Conservation (phyloP, 2,797 vertebrate species). For the Gymnothorax javanicus region DNA sequence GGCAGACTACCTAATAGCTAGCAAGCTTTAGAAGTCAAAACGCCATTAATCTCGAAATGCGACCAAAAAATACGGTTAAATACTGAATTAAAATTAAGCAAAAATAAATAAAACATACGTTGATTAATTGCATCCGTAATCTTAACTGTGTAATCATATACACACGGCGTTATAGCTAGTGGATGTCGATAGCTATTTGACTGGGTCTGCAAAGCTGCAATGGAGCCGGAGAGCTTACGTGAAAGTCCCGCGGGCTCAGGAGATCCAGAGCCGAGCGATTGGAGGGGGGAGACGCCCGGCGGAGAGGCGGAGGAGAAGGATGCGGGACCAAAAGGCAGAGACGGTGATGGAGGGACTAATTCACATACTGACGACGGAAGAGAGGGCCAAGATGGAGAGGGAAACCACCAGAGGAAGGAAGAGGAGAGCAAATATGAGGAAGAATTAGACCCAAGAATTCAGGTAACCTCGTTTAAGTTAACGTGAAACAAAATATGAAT, state of each 20-base stretch:
- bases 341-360: constrained; percentile 38
- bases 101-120: neutral
- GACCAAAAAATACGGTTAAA: no score
- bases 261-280: constrained; percentile 68
- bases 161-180: neutral
- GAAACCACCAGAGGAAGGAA: constrained; percentile 45
- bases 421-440: constrained; percentile 72
- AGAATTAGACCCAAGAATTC: constrained; percentile 83
- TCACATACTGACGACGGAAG: constrained; percentile 32
- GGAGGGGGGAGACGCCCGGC: constrained; percentile 72
- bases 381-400: constrained; percentile 45
- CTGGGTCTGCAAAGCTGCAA: constrained; percentile 54
- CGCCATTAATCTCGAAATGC: no score
- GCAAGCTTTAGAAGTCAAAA: neutral
- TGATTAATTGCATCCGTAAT: neutral
- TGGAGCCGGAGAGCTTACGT: constrained; percentile 75
- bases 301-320: constrained; percentile 55
- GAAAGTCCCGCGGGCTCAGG: constrained; percentile 79
- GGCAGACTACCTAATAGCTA: neutral
- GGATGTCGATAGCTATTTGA: neutral
- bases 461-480: constrained; percentile 57
- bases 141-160: neutral
- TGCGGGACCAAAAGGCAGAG: constrained; percentile 51
- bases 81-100: neutral
- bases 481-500: neutral